These are phyloP conservation scores for Pygocentrus nattereri DNA, from an alignment of 2,797 vertebrate genomes.

Conservation along the genomic window DNA sequence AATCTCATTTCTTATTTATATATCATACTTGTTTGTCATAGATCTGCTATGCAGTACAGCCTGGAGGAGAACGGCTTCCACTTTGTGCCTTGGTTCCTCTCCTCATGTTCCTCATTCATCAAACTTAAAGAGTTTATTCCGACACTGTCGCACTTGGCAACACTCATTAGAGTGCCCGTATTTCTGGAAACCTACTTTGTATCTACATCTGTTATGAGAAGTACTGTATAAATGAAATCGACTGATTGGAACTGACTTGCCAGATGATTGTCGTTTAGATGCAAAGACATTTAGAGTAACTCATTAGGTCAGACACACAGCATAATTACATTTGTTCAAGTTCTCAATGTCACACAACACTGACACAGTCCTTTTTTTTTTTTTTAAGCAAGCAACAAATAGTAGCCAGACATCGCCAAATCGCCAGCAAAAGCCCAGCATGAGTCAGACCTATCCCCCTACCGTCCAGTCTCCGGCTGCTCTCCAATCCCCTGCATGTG, in stretches of 20 bases:
- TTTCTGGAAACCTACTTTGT: too few species aligned
- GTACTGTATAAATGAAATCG: too few species aligned
- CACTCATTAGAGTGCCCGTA: too few species aligned
- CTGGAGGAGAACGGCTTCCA: too few species aligned
- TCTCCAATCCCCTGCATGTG: constrained; percentile 88
- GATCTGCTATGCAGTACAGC: too few species aligned
- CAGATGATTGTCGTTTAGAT: neutral
- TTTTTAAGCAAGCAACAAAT: constrained; percentile 1
- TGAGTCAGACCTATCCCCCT: constrained; percentile 5
- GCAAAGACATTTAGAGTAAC: neutral
- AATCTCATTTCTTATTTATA: too few species aligned
- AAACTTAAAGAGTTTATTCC: too few species aligned
- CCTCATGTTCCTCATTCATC: too few species aligned
- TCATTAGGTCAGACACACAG: neutral
- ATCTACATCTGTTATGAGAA: too few species aligned
- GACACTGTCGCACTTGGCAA: too few species aligned
- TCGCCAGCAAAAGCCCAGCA: constrained; percentile 20
- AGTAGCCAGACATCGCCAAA: neutral
- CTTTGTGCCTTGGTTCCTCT: too few species aligned
- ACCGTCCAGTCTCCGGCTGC: constrained; percentile 58
- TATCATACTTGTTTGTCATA: too few species aligned
- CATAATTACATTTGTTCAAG: neutral
- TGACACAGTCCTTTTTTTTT: neutral
- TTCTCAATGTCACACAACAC: neutral
- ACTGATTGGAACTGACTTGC: neutral